phyloP scores from a whole-genome alignment of 2,888 invertebrate species.

The Dinocampus coccinellae region DNA sequence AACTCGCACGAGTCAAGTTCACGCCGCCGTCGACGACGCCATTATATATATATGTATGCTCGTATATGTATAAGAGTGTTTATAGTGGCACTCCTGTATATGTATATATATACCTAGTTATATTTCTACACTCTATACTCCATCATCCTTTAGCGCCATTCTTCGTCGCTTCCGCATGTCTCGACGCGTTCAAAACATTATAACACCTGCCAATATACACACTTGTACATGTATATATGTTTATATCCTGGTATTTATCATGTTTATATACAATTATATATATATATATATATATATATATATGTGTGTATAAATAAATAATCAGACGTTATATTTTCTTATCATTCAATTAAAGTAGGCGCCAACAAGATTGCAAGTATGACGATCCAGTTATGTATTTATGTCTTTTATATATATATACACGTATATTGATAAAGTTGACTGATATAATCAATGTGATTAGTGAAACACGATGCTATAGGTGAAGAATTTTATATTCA shows the following conservation, averaged over 20 bases:
- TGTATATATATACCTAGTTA: not conserved
- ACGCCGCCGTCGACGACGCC: not conserved
- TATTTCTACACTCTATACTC: not conserved
- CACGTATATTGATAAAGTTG: not conserved
- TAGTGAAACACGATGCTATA: not conserved
- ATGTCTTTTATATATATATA: not conserved
- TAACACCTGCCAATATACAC: not conserved
- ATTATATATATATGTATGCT: not conserved
- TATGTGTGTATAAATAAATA: not conserved
- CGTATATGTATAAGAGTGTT: constrained; percentile 9
- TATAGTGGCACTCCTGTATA: not conserved
- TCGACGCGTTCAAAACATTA: not conserved
- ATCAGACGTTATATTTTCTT: constrained; percentile 15
- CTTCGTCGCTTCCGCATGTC: constrained; percentile 18
- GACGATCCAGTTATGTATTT: not conserved
- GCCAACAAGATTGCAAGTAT: not conserved
- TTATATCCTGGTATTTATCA: constrained; percentile 7
- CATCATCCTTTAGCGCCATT: constrained; percentile 6
- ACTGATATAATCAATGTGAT: not conserved
- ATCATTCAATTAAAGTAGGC: constrained; percentile 6
- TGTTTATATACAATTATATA: not conserved
- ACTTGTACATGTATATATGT: not conserved
- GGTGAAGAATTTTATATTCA: not conserved
- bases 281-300: constrained; percentile 2
- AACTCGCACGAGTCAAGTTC: constrained; percentile 26